Evolutionary conservation across 64 coral and sea anemone genomes (phyloP).

Genomic region (Stylophora pistillata): DNA sequence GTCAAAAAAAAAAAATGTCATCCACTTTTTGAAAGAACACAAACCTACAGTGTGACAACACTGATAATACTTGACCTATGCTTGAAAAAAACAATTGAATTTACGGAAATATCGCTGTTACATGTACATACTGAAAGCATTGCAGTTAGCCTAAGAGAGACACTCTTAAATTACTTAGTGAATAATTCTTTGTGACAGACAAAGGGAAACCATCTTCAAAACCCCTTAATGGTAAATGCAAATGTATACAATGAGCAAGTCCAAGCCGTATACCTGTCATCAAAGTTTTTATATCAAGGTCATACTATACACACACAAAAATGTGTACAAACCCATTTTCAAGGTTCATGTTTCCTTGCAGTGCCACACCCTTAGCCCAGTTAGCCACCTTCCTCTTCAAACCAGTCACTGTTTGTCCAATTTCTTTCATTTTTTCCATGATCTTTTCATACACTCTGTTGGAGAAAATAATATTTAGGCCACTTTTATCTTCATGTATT

Average conservation of each 20-base stretch:
- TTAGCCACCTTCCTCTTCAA: constrained; percentile 80
- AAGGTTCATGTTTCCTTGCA: constrained; percentile 88
- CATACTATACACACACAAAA: not conserved
- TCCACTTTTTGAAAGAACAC: not conserved
- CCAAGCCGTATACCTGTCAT: no score
- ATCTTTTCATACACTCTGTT: constrained; percentile 96
- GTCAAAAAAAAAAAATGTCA: constrained; percentile 7
- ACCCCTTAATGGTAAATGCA: no score
- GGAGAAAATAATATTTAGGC: not conserved
- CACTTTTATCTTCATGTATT: not conserved
- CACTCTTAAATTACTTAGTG: no score
- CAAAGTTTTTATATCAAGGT: no score
- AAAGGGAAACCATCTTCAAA: no score
- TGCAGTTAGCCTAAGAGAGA: no score
- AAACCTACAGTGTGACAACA: not conserved
- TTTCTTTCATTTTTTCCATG: constrained; percentile 83
- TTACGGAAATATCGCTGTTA: no score
- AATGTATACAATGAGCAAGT: no score
- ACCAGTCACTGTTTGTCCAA: constrained; percentile 77
- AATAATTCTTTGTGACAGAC: no score
- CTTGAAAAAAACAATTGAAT: no score
- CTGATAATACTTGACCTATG: not conserved
- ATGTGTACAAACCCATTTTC: constrained; percentile 72
- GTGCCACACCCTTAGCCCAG: constrained; percentile 82
- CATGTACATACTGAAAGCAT: no score